phyloP scores from a whole-genome alignment of 92 coral and sea anemone genomes.

The Metridium senile region DNA sequence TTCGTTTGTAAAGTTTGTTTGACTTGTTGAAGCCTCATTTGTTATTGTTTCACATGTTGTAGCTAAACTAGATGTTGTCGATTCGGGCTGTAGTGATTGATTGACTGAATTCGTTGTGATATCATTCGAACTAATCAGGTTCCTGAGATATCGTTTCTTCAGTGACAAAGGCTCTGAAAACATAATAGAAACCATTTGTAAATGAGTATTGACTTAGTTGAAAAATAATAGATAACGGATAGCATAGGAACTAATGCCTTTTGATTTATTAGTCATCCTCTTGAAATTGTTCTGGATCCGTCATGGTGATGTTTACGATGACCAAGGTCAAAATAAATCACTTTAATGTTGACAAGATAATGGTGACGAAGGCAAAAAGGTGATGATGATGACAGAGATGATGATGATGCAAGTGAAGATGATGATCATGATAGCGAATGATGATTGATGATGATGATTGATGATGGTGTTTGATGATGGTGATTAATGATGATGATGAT shows the following conservation, averaged over 20 bases:
- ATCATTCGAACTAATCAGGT: background rate
- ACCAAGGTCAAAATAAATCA: too few species aligned
- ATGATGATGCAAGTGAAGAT: background rate
- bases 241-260: too few species aligned
- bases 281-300: too few species aligned
- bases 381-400: background rate
- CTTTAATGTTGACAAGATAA: too few species aligned
- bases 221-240: too few species aligned
- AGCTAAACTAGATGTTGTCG: background rate
- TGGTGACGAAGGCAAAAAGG: too few species aligned
- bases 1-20: background rate
- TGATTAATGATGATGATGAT: background rate
- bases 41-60: background rate
- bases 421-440: background rate
- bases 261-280: too few species aligned
- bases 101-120: background rate
- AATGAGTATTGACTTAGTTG: too few species aligned
- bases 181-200: background rate
- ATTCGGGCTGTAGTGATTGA: background rate
- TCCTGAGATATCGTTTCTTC: constrained; percentile 75
- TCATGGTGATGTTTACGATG: too few species aligned
- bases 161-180: constrained; percentile 67
- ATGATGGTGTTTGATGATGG: background rate
- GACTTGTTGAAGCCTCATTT: constrained; percentile 1
- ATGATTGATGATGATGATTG: background rate